Base-by-base conservation (phyloP, 2,888 invertebrate genomes). In the Cantharis nigra region DNA sequence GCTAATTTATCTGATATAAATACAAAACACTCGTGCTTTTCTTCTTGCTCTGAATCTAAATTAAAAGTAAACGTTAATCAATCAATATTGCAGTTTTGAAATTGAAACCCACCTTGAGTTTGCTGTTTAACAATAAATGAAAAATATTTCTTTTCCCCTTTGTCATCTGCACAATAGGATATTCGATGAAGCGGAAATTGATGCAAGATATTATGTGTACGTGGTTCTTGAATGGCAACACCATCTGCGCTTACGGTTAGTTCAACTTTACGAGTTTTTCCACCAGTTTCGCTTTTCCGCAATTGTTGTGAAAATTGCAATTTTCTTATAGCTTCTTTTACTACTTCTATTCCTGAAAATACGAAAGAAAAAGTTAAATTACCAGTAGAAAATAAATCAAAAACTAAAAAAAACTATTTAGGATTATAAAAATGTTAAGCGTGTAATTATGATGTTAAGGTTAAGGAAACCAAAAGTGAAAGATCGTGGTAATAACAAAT, bases 121-220 rank as follows among this genome's bases (percentile, higher is more conserved):
- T 87, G 86, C 84, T 94, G 94, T 88, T 97, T 97, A 63, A 97
- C 97, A 81, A 98, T 97, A 88, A 97, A 98, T 9, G 97, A 97
- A 90, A 99, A 98, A 90, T 98, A 98, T 84, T 97, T 96, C 89
- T 98, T 98, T 83, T 98, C 98, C 72, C 97, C 97, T 88, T 99
- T 99, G 89, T 99, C 99, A 87, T 99, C 99, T 1, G 99, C 98
- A 90, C 98, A 99, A 90, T 99, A 99, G 0, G 98, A 98, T 89
- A 99, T 99, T 90, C 98, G 93, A 88, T 98, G 98, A 69, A 99
- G 90, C 0, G 98, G 98, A 88, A 98, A 98, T 89, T 98, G 97
- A 89, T 98, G 96, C 86, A 98, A 91, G 76, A 98, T 96, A 86
- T 91, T 95, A 90, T 93, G 93, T 7, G 93, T 91, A 83, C 93